Conservation (phyloP, 2,888 invertebrate species). For the Colostygia pectinataria region DNA sequence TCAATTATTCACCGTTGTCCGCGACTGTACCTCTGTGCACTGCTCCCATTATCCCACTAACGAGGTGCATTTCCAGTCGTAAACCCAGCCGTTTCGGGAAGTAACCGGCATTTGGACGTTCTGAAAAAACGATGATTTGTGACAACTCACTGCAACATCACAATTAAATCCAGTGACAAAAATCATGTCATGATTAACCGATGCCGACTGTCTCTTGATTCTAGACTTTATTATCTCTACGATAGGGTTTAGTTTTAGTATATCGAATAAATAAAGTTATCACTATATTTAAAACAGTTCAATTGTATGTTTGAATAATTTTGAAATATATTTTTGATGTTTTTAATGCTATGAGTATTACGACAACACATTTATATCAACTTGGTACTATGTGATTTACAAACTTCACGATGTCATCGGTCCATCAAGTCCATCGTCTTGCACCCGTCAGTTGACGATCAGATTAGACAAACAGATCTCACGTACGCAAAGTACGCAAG, state of each 20-base stretch:
- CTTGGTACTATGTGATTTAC: too few relatives aligned
- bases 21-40: conserved; percentile 50
- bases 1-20: conserved; percentile 30
- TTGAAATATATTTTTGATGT: too few relatives aligned
- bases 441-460: too few relatives aligned
- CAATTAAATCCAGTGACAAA: conserved; percentile 76
- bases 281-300: neutral
- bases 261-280: conserved; percentile 6
- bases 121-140: conserved; percentile 79
- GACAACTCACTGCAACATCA: conserved; percentile 59
- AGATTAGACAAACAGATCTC: too few relatives aligned
- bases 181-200: conserved; percentile 40
- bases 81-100: conserved; percentile 60
- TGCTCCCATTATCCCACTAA: conserved; percentile 72
- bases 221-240: conserved; percentile 4
- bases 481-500: too few relatives aligned
- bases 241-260: conserved; percentile 42
- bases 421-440: too few relatives aligned
- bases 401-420: too few relatives aligned
- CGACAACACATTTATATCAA: too few relatives aligned
- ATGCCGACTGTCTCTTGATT: conserved; percentile 9
- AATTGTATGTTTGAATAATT: conserved; percentile 9
- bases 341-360: too few relatives aligned
- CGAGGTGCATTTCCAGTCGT: conserved; percentile 65
- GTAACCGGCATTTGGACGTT: conserved; percentile 48